Conservation (phyloP, 2,888 invertebrate species). For the Chaetogeoica ovagalla region DNA sequence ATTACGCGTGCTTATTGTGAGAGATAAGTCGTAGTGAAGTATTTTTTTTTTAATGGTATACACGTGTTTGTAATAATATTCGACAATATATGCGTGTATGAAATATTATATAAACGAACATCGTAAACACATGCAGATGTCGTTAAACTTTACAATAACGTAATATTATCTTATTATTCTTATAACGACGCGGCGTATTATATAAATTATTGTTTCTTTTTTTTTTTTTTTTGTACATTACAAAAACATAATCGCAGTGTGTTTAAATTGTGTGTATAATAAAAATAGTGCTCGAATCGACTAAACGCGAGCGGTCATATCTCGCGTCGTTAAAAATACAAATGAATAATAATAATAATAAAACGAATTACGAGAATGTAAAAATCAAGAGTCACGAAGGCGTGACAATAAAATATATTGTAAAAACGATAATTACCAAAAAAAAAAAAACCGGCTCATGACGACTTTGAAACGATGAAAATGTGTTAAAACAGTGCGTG, state of each 20-base stretch:
- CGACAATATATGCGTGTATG: neutral
- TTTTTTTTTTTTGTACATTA: conserved; percentile 3
- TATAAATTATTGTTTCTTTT: no score
- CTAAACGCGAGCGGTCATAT: neutral
- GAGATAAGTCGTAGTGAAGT: neutral
- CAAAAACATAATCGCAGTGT: neutral
- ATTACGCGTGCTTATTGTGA: no score
- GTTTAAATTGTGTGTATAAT: neutral
- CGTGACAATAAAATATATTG: neutral
- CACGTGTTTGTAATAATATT: neutral
- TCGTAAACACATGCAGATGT: conserved; percentile 13
- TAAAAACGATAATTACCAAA: neutral
- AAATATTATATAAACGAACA: conserved; percentile 5
- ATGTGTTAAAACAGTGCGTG: no score
- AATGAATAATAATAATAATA: neutral
- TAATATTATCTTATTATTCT: neutral
- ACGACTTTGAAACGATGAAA: neutral
- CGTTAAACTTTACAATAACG: conserved; percentile 8
- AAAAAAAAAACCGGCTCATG: neutral
- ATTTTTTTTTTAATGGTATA: neutral
- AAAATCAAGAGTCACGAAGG: neutral
- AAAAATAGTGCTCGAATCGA: neutral
- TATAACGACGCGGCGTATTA: neutral
- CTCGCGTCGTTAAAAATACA: neutral
- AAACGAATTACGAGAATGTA: neutral